Conservation (phyloP, 2,797 vertebrate species). For the Peromyscus melanophrys region DNA sequence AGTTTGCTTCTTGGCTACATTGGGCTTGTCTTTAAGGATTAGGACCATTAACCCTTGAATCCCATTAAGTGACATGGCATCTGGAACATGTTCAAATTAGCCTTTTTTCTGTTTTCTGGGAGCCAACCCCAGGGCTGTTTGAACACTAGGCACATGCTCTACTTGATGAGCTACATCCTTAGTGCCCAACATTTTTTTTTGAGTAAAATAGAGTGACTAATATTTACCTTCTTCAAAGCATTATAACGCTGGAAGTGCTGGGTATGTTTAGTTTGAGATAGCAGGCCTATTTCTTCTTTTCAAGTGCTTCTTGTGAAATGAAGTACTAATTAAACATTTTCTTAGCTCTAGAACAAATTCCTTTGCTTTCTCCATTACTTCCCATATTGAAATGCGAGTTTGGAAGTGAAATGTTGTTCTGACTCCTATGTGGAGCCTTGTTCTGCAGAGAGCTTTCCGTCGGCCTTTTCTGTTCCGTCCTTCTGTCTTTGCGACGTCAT, state of each 20-base stretch:
- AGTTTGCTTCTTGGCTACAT: background rate
- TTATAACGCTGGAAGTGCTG: background rate
- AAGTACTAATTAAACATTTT: conserved; percentile 36
- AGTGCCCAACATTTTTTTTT: background rate
- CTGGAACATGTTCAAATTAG: background rate
- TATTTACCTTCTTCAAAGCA: conserved; percentile 14
- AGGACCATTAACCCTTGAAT: background rate
- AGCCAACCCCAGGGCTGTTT: background rate
- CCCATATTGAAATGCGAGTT: conserved; percentile 18
- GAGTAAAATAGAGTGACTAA: background rate
- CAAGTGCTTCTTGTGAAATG: conserved; percentile 53
- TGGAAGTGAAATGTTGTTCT: conserved; percentile 10
- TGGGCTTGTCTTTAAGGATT: background rate
- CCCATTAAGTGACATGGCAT: background rate
- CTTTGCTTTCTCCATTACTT: background rate
- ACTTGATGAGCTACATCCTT: background rate
- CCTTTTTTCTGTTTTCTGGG: background rate
- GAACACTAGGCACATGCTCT: background rate
- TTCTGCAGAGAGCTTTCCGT: background rate
- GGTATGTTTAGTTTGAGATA: background rate
- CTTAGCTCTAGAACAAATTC: background rate
- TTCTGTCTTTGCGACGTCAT: background rate
- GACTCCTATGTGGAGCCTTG: background rate
- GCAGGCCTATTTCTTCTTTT: conserved; percentile 32
- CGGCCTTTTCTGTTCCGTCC: background rate